These are phyloP conservation scores for Cathartes aura DNA, from an alignment of 2,113 vertebrate species.

Conservation along the genomic window DNA sequence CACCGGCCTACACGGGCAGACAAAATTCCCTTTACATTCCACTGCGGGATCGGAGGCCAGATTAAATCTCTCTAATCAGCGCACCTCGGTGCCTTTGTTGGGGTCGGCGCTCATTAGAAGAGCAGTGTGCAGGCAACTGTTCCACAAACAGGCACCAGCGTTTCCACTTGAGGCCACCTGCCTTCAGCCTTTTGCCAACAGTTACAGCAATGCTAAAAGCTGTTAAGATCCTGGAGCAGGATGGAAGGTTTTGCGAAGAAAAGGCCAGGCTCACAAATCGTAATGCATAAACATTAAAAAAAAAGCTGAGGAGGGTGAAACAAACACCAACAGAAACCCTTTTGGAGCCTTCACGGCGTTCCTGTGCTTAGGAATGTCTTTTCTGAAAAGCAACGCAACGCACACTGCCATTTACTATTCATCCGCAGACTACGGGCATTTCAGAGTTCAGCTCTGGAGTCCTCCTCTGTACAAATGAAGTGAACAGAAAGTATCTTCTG, in stretches of 20 bases:
- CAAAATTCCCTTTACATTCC: not conserved
- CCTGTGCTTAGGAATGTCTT: not conserved
- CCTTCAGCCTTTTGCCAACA: not conserved
- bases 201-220: not conserved
- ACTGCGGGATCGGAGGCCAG: not conserved
- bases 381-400: not conserved
- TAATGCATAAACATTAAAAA: not conserved
- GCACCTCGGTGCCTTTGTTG: rapidly evolving
- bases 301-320: not conserved
- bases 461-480: not conserved
- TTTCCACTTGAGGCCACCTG: not conserved
- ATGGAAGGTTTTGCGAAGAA: not conserved
- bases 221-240: not conserved
- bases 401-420: not conserved
- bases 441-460: not conserved
- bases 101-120: not conserved
- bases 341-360: not conserved
- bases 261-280: not conserved
- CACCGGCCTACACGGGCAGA: rapidly evolving
- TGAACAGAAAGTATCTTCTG: not conserved
- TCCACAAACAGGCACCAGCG: not conserved
- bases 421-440: not conserved
- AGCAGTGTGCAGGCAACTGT: not conserved
- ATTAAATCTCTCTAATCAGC: not conserved
- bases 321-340: not conserved